Evolutionary conservation across 2,888 invertebrate species (phyloP).

Genomic region (Cheilosia vulpina): DNA sequence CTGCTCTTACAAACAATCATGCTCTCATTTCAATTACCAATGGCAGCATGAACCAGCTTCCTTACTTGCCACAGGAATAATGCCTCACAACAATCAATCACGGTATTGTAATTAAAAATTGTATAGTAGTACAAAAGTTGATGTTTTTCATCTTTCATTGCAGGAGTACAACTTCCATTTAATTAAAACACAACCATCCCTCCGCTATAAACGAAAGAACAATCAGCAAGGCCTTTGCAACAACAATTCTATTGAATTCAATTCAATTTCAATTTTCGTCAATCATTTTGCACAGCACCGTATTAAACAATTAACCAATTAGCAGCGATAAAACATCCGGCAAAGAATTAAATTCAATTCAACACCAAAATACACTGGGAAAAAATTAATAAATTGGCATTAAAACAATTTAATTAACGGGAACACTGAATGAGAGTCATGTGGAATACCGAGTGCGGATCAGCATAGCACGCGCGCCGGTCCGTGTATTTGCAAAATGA

Average conservation of each 20-base stretch:
- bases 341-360: constrained; percentile 52
- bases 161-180: constrained; percentile 26
- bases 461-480: background rate
- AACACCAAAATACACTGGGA: constrained; percentile 13
- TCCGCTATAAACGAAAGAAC: background rate
- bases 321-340: constrained; percentile 49
- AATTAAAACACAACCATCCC: constrained; percentile 50
- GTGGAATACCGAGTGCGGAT: constrained; percentile 36
- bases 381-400: too few relatives aligned
- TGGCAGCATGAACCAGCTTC: constrained; percentile 9
- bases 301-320: constrained; percentile 71
- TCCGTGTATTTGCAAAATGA: constrained; percentile 41
- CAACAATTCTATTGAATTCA: constrained; percentile 8
- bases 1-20: background rate
- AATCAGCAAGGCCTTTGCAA: constrained; percentile 3
- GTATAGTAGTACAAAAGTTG: constrained; percentile 1
- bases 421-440: constrained; percentile 40
- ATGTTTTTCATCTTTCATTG: constrained; percentile 14
- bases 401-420: constrained; percentile 53
- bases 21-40: constrained; percentile 28
- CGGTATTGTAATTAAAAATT: constrained; percentile 42
- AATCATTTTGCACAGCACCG: constrained; percentile 58
- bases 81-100: constrained; percentile 51
- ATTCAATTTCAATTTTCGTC: constrained; percentile 64
- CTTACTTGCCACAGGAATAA: constrained; percentile 5